Conservation (phyloP, 2,113 vertebrate genomes). For the Trinectes maculatus region DNA sequence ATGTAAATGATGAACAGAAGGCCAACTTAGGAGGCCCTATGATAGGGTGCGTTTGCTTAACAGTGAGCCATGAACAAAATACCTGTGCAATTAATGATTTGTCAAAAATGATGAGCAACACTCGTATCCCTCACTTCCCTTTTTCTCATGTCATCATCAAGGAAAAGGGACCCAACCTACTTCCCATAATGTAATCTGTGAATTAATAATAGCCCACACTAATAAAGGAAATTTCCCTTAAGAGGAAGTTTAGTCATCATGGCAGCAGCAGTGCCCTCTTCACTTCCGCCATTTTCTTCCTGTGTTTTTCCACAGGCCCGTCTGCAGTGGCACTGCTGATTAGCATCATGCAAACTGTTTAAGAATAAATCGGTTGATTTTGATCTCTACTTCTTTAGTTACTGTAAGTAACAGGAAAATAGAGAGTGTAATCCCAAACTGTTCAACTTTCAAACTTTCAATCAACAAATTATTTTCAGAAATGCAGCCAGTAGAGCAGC, state of each 20-base stretch:
- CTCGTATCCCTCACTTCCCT: not conserved
- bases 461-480: too few species aligned
- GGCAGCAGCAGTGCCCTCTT: not conserved
- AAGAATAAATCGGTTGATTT: not conserved
- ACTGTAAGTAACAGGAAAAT: not conserved
- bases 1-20: too few species aligned
- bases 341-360: not conserved
- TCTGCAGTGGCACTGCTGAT: not conserved
- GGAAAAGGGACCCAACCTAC: slow-evolving; percentile 19
- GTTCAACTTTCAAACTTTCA: too few species aligned
- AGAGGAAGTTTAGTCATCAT: slow-evolving; percentile 48
- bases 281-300: slow-evolving; percentile 5
- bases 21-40: too few species aligned
- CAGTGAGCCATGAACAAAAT: too few species aligned
- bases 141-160: slow-evolving; percentile 41
- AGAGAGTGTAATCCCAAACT: not conserved
- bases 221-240: slow-evolving; percentile 22
- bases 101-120: slow-evolving; percentile 16
- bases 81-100: not conserved
- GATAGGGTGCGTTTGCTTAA: too few species aligned
- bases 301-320: not conserved
- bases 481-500: too few species aligned
- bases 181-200: slow-evolving; percentile 28
- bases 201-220: slow-evolving; percentile 34
- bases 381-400: not conserved